phyloP scores from a whole-genome alignment of 2,888 invertebrate species.

The Himalopsyche kuldschensis region DNA sequence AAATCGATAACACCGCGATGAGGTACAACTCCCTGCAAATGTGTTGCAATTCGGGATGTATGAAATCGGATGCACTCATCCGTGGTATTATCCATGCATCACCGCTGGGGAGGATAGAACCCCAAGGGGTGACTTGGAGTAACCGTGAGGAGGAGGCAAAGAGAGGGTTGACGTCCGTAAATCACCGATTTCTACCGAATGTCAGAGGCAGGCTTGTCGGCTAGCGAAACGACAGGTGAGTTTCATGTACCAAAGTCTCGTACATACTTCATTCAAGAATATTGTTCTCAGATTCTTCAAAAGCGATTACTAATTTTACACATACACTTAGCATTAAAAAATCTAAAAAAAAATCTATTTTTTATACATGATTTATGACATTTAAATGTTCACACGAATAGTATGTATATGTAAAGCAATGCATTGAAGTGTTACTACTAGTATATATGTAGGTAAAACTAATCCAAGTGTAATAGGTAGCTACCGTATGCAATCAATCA shows the following conservation, averaged over 20 bases:
- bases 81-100: constrained; percentile 36
- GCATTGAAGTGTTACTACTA: too few relatives aligned
- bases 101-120: neutral
- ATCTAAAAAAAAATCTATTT: too few relatives aligned
- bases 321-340: too few relatives aligned
- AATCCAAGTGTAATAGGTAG: neutral
- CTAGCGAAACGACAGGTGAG: neutral
- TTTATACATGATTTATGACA: too few relatives aligned
- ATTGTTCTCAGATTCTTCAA: too few relatives aligned
- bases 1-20: neutral
- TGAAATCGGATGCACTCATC: constrained; percentile 29
- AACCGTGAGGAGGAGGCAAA: neutral
- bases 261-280: too few relatives aligned
- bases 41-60: constrained; percentile 7
- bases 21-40: neutral
- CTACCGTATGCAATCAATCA: neutral
- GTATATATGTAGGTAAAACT: neutral
- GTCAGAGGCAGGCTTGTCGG: constrained; percentile 7
- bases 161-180: neutral
- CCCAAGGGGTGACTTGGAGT: neutral
- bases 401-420: too few relatives aligned
- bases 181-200: constrained; percentile 7
- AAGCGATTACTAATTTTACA: too few relatives aligned
- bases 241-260: neutral
- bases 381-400: too few relatives aligned